Evolutionary conservation across 2,113 vertebrate genomes (phyloP).

Genomic region (Eleginops maclovinus): DNA sequence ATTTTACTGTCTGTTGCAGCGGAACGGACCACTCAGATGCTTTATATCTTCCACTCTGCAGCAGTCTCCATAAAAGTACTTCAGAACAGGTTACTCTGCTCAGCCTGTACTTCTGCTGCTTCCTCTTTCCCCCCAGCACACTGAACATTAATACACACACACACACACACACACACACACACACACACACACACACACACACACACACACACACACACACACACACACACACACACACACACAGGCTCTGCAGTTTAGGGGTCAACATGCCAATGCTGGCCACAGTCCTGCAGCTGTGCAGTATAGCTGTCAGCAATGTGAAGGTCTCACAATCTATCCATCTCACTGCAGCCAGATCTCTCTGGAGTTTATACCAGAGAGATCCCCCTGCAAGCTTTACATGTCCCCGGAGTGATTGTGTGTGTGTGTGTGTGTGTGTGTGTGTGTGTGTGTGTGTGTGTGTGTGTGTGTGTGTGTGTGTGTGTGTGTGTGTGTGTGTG

Average conservation of each 20-base stretch:
- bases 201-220: constrained; percentile 12
- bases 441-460: not conserved
- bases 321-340: constrained; percentile 47
- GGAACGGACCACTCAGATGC: not conserved
- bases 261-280: constrained; percentile 61
- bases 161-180: constrained; percentile 23
- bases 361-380: constrained; percentile 45
- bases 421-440: not conserved
- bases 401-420: constrained; percentile 4
- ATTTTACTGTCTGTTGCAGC: not conserved
- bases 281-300: constrained; percentile 45
- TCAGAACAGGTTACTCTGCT: constrained; percentile 1
- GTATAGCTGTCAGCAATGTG: constrained; percentile 62
- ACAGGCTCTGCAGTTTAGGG: constrained; percentile 50
- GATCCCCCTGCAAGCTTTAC: constrained; percentile 51
- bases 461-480: not conserved
- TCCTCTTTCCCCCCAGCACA: not conserved
- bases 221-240: constrained; percentile 13
- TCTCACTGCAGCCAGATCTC: constrained; percentile 20
- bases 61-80: not conserved
- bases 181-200: constrained; percentile 12
- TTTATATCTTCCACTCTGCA: not conserved
- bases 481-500: not conserved
- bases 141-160: constrained; percentile 46
- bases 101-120: constrained; percentile 7